Percentiles rank a stretch among this genome's conserved stretches.
Evolutionary conservation across 1,140 invertebrate species (phyloP).

Genomic region (Episyrphus balteatus): DNA sequence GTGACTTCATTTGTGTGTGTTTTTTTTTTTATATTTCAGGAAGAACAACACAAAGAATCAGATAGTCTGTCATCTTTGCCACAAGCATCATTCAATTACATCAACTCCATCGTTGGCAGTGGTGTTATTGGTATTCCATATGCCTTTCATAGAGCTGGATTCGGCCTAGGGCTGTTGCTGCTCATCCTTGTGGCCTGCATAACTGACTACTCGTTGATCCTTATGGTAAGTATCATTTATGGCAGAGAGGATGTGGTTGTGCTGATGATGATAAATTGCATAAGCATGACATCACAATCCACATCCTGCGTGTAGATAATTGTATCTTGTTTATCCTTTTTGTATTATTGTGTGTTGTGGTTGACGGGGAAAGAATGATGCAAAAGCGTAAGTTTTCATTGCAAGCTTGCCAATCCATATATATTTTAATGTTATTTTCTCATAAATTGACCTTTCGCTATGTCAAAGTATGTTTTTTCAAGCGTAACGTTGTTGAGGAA

Average conservation of each 20-base stretch:
- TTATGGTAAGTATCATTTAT: slow-evolving; percentile 51
- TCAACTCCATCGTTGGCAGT: slow-evolving; percentile 86
- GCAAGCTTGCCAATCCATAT: too few species aligned
- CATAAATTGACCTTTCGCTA: too few species aligned
- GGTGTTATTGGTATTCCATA: slow-evolving; percentile 86
- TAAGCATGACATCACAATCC: too few species aligned
- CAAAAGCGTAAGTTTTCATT: too few species aligned
- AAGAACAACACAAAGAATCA: slow-evolving; percentile 11
- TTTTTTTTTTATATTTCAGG: neutral
- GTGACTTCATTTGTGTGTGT: neutral
- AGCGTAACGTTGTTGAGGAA: too few species aligned
- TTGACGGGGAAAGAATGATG: neutral
- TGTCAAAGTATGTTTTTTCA: too few species aligned
- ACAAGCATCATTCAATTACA: slow-evolving; percentile 83
- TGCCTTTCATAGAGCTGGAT: slow-evolving; percentile 69
- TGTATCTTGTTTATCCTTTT: neutral
- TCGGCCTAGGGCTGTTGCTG: slow-evolving; percentile 62
- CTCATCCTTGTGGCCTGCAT: slow-evolving; percentile 64
- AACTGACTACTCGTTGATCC: slow-evolving; percentile 74
- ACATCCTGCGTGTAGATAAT: neutral
- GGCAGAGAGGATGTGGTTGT: too few species aligned
- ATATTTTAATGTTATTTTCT: too few species aligned
- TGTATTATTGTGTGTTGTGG: neutral
- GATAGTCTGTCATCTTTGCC: slow-evolving; percentile 41
- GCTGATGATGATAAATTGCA: too few species aligned